These are phyloP conservation scores for Picus viridis DNA, from an alignment of 2,797 vertebrate genomes.

Conservation along the genomic window DNA sequence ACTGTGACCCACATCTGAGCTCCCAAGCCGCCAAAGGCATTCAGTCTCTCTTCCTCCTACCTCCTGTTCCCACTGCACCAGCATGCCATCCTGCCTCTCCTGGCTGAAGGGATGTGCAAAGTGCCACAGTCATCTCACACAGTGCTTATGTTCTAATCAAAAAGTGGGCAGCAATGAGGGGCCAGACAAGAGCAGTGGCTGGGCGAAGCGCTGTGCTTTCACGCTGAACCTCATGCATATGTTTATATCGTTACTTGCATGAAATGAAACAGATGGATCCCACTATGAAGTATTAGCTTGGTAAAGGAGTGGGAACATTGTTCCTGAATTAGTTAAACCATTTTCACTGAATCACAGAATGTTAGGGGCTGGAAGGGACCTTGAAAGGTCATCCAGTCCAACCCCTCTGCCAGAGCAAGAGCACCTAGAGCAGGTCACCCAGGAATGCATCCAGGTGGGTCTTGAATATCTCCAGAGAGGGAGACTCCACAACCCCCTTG, in stretches of 20 bases:
- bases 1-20: neutral
- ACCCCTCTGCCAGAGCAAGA: too few species aligned
- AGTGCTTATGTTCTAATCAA: neutral
- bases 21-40: neutral
- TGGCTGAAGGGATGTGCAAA: neutral
- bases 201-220: neutral
- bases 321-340: neutral
- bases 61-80: accelerated
- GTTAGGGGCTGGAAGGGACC: too few species aligned
- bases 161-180: neutral
- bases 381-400: too few species aligned
- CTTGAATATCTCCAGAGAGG: too few species aligned
- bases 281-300: neutral
- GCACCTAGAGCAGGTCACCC: too few species aligned
- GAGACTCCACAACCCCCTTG: too few species aligned
- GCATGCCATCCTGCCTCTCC: neutral
- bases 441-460: too few species aligned
- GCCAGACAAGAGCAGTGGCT: neutral
- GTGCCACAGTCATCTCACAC: neutral
- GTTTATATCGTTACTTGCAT: neutral
- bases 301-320: neutral
- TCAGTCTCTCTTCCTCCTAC: neutral
- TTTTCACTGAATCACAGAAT: neutral
- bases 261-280: neutral
- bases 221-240: neutral